Conservation (phyloP, 2,888 invertebrate species). For the Chloroclystis v-ata region DNA sequence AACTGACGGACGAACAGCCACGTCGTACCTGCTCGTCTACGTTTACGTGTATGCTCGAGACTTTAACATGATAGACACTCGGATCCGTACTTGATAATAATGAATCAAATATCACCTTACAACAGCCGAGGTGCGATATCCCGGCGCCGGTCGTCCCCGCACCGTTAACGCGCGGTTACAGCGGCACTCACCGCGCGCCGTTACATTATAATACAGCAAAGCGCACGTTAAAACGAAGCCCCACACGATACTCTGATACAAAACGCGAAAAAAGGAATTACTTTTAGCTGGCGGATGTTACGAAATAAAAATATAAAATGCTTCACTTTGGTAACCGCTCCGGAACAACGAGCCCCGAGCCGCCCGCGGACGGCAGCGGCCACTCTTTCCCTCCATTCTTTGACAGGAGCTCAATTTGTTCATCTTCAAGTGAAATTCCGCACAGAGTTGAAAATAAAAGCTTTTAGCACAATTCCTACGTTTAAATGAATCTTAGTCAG, state of each 20-base stretch:
- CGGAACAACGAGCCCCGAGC: too few species aligned
- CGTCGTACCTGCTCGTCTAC: too few species aligned
- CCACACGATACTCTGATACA: conserved; percentile 12
- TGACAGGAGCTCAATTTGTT: background rate
- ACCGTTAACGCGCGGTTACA: conserved; percentile 16
- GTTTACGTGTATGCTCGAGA: too few species aligned
- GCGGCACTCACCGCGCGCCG: conserved; percentile 17
- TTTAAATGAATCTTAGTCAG: background rate
- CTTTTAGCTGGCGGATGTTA: background rate
- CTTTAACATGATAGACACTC: too few species aligned
- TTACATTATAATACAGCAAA: conserved; percentile 21
- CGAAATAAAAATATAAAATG: background rate
- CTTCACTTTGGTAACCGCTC: too few species aligned
- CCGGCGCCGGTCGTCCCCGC: conserved; percentile 7
- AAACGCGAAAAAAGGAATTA: conserved; percentile 7
- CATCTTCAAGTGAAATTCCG: background rate
- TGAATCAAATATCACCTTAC: too few species aligned
- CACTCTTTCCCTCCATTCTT: too few species aligned
- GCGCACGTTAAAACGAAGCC: conserved; percentile 21
- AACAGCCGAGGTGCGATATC: too few species aligned
- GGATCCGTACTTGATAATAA: too few species aligned
- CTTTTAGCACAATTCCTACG: background rate
- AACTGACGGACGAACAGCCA: too few species aligned
- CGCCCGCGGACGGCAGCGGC: too few species aligned
- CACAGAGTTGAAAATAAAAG: conserved; percentile 1